Evolutionary conservation across 2,888 invertebrate genomes (phyloP), one percentile per base, ranked within the genome.

Genomic region (Saturnia japonica): DNA sequence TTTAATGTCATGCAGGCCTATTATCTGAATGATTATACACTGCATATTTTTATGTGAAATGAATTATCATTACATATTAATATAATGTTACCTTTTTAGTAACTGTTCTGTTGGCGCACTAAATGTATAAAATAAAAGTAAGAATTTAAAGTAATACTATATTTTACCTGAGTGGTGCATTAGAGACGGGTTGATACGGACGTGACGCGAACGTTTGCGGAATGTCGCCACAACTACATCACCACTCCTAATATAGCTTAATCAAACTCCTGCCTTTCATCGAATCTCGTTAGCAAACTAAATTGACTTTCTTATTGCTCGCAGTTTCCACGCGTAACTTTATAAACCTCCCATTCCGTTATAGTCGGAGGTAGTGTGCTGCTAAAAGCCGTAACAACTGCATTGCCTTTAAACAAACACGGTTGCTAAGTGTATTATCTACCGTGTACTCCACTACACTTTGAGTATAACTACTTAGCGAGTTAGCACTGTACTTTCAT

Each of bases 221-320:
- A 85, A 83, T 86, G 89, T 85, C 87, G 85, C 85, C 84, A 80
- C 83, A 82, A 80, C 80, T 71, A 71, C 77, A 77, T 74, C 82
- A 82, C 79, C 74, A 76, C 83, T 81, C 80, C 85, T 89, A 88
- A 87, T 88, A 83, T 85, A 87, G 85, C 84, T 88, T 89, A 90
- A 91, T 91, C 88, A 89, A 87, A 85, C 82, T 80, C 83, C 85
- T 86, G 86, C 83, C 85, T 88, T 87, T 88, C 85, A 86, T 85
- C 85, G 87, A 88, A 90, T 88, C 91, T 90, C 84, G 89, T 91
- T 91, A 90, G 86, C 85, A 82, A 83, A 85, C 85, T 84, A 88
- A 91, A 91, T 89, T 88, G 86, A 86, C 86, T 89, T 89, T 90
- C 87, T 87, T 88, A 87, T 86, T 86, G 85, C 84, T 81, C 82